Conservation (phyloP, 2,888 invertebrate species). For the Melieria crassipennis region DNA sequence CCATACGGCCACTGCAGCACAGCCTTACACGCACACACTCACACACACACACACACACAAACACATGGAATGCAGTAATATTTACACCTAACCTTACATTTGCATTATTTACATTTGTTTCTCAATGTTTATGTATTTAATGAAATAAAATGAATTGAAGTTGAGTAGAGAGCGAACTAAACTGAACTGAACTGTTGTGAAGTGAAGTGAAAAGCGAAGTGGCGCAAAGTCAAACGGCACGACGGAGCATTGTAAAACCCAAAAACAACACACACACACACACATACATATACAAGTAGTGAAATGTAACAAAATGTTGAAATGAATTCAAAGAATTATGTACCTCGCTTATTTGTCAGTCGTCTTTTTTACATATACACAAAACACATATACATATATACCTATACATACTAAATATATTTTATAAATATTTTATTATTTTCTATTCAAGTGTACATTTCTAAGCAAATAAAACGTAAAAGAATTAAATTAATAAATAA, state of each 20-base stretch:
- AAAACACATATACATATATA: conserved; percentile 33
- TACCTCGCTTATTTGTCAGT: conserved; percentile 43
- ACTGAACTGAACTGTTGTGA: too few species aligned
- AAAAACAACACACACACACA: not conserved
- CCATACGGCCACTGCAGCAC: not conserved
- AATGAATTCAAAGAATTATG: conserved; percentile 41
- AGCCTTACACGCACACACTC: not conserved
- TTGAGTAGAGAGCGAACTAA: too few species aligned
- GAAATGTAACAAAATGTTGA: conserved; percentile 19
- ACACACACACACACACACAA: not conserved
- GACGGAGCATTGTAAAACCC: not conserved
- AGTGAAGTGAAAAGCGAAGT: too few species aligned
- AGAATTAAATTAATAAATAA: conserved; percentile 20
- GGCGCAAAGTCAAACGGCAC: too few species aligned
- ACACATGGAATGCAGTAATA: too few species aligned
- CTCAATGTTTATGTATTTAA: not conserved
- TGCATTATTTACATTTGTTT: not conserved
- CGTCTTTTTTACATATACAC: conserved; percentile 39
- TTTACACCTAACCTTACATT: too few species aligned
- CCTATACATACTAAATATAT: conserved; percentile 6
- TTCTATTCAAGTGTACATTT: conserved; percentile 22
- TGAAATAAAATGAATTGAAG: too few species aligned
- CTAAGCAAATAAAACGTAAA: conserved; percentile 1
- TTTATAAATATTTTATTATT: not conserved
- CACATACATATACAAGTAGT: conserved; percentile 13